phyloP scores from a whole-genome alignment of 2,797 vertebrate genomes.

The Synanceia verrucosa region DNA sequence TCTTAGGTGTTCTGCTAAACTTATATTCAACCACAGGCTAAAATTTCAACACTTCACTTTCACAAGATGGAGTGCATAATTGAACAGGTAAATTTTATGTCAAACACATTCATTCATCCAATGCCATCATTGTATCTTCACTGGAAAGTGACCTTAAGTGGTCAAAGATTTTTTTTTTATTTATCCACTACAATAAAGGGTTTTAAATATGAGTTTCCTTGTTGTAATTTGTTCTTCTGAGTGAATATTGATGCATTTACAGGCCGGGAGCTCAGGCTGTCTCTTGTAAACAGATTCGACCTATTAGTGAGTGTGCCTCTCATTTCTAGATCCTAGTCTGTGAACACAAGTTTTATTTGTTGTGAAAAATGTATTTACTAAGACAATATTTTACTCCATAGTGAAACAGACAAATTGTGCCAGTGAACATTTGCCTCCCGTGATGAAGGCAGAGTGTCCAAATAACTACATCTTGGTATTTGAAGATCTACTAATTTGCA shows the following conservation, averaged over 20 bases:
- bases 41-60: not conserved
- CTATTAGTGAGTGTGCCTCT: not conserved
- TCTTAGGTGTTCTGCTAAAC: not conserved
- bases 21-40: conserved; percentile 4
- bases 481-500: conserved; percentile 34
- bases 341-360: not conserved
- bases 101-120: not conserved
- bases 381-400: not conserved
- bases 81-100: not conserved
- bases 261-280: not conserved
- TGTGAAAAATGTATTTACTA: not conserved
- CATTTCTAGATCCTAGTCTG: not conserved
- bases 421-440: not conserved
- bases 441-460: not conserved
- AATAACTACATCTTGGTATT: conserved; percentile 13
- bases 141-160: no score
- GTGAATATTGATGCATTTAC: not conserved
- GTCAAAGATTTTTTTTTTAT: not conserved
- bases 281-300: not conserved
- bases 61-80: not conserved
- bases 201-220: not conserved
- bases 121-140: not conserved
- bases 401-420: not conserved
- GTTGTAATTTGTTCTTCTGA: not conserved
- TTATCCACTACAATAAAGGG: not conserved